Percentiles rank a stretch among this genome's conserved stretches.
Evolutionary conservation across 2,797 vertebrate species (phyloP).

Genomic region (Balearica regulorum): DNA sequence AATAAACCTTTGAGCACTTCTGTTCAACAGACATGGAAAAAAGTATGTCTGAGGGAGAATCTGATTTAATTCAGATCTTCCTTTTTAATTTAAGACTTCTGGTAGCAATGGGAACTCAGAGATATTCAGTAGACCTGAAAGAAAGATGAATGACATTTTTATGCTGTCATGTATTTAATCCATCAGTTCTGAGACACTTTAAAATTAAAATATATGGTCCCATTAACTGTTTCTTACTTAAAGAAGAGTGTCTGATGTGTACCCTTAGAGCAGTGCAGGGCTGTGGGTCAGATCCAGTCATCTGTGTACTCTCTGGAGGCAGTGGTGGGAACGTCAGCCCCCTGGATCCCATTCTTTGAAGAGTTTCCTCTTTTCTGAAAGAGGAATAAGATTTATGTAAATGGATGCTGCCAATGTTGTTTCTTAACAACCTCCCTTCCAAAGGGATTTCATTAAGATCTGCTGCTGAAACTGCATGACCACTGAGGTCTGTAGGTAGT

Average conservation of each 20-base stretch:
- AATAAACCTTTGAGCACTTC: not conserved
- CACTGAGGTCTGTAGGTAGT: not conserved
- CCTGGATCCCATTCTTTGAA: not conserved
- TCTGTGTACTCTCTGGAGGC: not conserved
- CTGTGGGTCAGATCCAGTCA: not conserved
- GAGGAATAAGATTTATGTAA: not conserved
- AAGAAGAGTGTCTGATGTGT: not conserved
- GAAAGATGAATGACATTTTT: not conserved
- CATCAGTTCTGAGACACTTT: not conserved
- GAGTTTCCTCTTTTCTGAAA: not conserved
- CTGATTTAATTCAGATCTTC: not conserved
- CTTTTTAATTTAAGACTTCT: not conserved
- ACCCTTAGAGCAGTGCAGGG: not conserved
- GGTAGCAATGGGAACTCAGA: not conserved
- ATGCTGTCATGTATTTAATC: not conserved
- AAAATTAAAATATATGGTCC: not conserved
- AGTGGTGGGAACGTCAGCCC: accelerated
- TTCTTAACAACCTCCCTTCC: not conserved
- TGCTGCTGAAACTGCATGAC: not conserved
- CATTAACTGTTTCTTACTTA: not conserved
- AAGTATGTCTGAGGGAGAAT: not conserved
- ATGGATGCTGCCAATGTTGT: not conserved
- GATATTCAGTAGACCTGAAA: not conserved
- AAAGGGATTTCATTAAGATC: not conserved
- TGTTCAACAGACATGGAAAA: not conserved